Base-by-base conservation (phyloP, 2,797 vertebrate genomes). In the Bufotes viridis region DNA sequence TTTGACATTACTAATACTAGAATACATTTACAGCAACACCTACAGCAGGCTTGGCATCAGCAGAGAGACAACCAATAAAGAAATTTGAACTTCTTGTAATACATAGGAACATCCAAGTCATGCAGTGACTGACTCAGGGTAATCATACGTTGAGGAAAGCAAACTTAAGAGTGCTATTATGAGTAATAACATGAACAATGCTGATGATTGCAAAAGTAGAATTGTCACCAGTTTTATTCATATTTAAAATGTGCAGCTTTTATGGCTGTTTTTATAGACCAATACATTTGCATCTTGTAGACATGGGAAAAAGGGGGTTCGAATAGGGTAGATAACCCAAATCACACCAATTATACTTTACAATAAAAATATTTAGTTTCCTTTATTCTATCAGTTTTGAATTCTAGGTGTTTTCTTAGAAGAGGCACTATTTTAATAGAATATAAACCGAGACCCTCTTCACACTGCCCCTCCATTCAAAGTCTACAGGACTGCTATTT, bases 21-120 rank as follows among this genome's bases (percentile, higher is more conserved):
- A 63, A 76, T 70, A 67, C 69, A 87, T 70, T 87, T 74, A 82
- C 86, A 82, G 86, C 49, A 87, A 87, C 86, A 78, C 72, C 72
- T 87, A 82, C 86, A 78, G 58, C 72, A 75, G 78, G 60, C 34
- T 78, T 87, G 49, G 70, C 79, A 83, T 78, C 51, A 78, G 70
- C 86, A 87, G 72, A 76, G 72, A 82, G 86, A 65, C 60, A 87
- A 82, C 60, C 7, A 26, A 87, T 83, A 69, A 82, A 87, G 15
- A 69, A 87, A 75, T 67, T 78, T 83, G 83, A 7, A 78, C 58
- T 78, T 74, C 26, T 82, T 78, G 78, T 87, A 87, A 67, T 83
- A 49, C 49, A 57, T 49, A 75, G 9, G 8, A 78, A 87, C 78
- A 87, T 67, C 74, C 83, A 83, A 72, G 86, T 67, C 86, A 87